Evolutionary conservation across 2,888 invertebrate species (phyloP), one percentile per base, ranked within the genome.

Genomic region (Hirtodrosophila histrioides): DNA sequence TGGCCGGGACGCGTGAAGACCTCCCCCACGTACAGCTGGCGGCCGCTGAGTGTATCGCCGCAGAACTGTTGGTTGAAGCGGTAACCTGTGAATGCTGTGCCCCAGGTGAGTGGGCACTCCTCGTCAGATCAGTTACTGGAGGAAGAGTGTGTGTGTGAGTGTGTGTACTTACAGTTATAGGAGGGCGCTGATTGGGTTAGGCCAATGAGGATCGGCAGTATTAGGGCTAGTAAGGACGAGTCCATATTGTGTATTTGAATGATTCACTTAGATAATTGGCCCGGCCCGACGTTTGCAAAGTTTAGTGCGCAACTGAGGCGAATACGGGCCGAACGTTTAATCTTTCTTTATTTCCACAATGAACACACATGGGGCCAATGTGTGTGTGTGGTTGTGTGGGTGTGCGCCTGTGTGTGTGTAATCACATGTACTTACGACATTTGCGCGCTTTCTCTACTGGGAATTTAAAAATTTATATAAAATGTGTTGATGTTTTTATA

Each of bases 21-120:
- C 53, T 91, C 91, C 0, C 91, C 91, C 33, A 91, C 75, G 51
- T 84, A 89, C n/a, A 90, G 53, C 58, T 89, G 85, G 3, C 89
- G 86, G 10, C 88, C 90, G 5, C 88, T 89, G 60, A 87, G 57
- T 3, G 75, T 68, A 56, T 91, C 91, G 3, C 65, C 78, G 63
- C 91, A 91, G 40, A 55, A 75, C 24, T 79, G 58, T 17, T 17
- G 7, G 17, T 37, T 46, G 24, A 63, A 85, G 23, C 36, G 36
- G 23, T 80, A 60, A 4, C 37, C 31, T 4, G 56, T 0, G 1
- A 51, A 7, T 5, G 65, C 66, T 71, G 27, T 27, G 4, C 8
- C 7, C 3, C 37, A 50, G 39, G 49, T 45, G 12, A 49, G 60
- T 36, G 27, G 11, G 2, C n/a, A 29, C 17, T 43, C n/a, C 37